Conservation (phyloP, 2,797 vertebrate genomes). For the Melanogrammus aeglefinus region DNA sequence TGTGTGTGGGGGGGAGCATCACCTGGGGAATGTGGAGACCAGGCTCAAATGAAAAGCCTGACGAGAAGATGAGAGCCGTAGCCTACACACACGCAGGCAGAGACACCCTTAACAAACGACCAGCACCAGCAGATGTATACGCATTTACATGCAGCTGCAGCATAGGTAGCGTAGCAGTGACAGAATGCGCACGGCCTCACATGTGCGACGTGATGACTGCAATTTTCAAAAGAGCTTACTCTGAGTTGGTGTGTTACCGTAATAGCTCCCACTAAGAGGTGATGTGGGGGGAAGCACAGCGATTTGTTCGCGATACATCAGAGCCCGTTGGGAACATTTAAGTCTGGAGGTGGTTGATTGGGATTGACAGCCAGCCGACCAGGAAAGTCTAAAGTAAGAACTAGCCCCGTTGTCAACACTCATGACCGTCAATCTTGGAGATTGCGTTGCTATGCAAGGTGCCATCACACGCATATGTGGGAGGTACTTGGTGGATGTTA, state of each 20-base stretch:
- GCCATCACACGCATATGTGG: background rate
- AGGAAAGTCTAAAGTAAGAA: slow-evolving; percentile 14
- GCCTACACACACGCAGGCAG: too few species aligned
- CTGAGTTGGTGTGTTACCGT: slow-evolving; percentile 3
- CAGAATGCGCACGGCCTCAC: background rate
- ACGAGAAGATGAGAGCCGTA: background rate
- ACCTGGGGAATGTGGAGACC: slow-evolving; percentile 25
- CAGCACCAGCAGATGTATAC: background rate
- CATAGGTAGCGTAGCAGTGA: background rate
- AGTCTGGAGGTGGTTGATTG: slow-evolving; percentile 39
- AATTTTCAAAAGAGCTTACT: slow-evolving; percentile 53
- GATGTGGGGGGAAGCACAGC: background rate
- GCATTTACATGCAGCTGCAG: background rate
- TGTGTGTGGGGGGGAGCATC: slow-evolving; percentile 14
- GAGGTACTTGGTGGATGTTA: too few species aligned
- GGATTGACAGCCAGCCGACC: slow-evolving; percentile 13
- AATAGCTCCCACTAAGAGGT: slow-evolving; percentile 36
- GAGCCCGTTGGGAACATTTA: slow-evolving; percentile 14
- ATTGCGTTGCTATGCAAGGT: background rate
- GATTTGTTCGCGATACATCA: background rate
- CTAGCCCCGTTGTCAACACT: background rate
- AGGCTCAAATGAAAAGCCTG: slow-evolving; percentile 34
- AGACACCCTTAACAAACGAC: background rate
- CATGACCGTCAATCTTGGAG: background rate
- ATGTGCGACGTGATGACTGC: slow-evolving; percentile 35